Evolutionary conservation across 1,140 invertebrate genomes (phyloP), one percentile per base, ranked within the genome.

Genomic region (Diorhabda sublineata): DNA sequence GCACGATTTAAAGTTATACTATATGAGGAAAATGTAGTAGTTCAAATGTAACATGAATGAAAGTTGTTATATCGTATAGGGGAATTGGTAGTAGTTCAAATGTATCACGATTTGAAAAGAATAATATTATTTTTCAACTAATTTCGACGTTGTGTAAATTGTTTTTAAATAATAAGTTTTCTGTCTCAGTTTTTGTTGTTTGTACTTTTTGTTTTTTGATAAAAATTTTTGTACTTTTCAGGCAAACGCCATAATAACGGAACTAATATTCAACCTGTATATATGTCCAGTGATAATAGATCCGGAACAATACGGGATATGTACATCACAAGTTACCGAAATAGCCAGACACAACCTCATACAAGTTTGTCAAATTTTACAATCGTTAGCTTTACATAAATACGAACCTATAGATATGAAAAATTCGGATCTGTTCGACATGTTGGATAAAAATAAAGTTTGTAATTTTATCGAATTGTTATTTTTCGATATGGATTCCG

Each of bases 251-350:
- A 90, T 98, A 75, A 95, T 94, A 78, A 94, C 93, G 1, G 96
- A 99, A 80, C 83, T 99, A 26, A 90, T 99, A 7, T 95, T 98
- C 79, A 93, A 92, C 2, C 88, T 94, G 75, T 98, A 98, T 74
- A 94, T 99, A 69, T 99, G 97, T 78, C 95, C 96, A 5, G 97
- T 96, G 0, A 95, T 99, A 59, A 92, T 97, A 43, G 95, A 98
- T 84, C 97, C 97, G 0, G 97, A 98, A 82, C 91, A 94, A 1
- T 92, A 96, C 81, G 96, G 96, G n/a, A 94, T 98, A 60, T 94
- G 93, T 0, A 96, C 98, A 79, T 91, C 92, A 2, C 93, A 94
- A n/a, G 93, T 98, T 45, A 95, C 92, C 66, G 89, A 94, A 71
- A 89, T 96, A 47, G 94, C 94, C 4, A 83, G 95, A 42, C 96